Evolutionary conservation across 2,888 invertebrate genomes (phyloP), one percentile per base, ranked within the genome.

Genomic region (Epiblema foenella): DNA sequence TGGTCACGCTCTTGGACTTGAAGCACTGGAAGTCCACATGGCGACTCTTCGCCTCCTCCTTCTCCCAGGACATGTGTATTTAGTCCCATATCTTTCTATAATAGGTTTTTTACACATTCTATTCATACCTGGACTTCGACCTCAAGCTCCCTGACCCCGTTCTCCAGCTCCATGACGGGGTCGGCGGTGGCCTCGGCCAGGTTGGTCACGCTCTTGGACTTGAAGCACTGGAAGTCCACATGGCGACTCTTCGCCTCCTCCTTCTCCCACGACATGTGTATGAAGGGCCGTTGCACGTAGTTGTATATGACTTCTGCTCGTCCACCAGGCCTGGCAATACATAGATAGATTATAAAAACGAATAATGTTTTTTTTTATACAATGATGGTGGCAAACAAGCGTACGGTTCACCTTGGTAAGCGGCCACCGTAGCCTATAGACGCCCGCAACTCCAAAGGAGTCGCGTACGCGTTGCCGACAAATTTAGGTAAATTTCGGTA

Each of bases 11-110:
- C 85, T 99, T 99, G 3, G 98, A 98, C 89, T 99, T 99, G 68
- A 99, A 98, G 86, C 99, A 99, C 93, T 99, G 98, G 84, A 99
- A 99, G 89, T 99, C 99, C 0, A 99, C 99, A 85, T 99, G 99
- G 0, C 99, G 96, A 83, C 98, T 98, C 85, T 99, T 99, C 0
- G 99, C 99, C 83, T 99, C 99, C 84, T 99, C 99, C 83, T 99
- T 99, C 87, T 99, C 99, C 99, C 99, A 99, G 0, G 98, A 98
- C 97, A 98, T 98, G n/a, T n/a, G n/a, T n/a, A n/a, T n/a, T n/a
- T n/a, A n/a, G n/a, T n/a, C n/a, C n/a, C n/a, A n/a, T n/a, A n/a
- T n/a, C n/a, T n/a, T n/a, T n/a, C n/a, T n/a, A n/a, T n/a, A n/a
- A n/a, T n/a, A n/a, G n/a, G n/a, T n/a, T n/a, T n/a, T n/a, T n/a